Evolutionary conservation across 2,888 invertebrate species (phyloP).

Genomic region (Sympetrum striolatum): DNA sequence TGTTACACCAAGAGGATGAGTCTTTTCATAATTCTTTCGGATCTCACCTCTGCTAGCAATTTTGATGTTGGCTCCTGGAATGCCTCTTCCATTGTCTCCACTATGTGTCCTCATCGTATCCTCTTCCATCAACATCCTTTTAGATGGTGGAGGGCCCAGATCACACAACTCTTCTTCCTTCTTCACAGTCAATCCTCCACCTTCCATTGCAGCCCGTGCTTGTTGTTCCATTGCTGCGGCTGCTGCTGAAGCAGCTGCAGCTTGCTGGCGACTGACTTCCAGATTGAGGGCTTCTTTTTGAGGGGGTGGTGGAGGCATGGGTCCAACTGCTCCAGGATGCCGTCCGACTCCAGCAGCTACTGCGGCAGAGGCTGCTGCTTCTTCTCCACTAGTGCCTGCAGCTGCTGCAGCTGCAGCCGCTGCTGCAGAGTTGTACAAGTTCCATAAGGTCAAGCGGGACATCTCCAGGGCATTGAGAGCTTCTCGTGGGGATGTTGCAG

Average conservation of each 20-base stretch:
- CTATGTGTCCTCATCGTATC: slow-evolving; percentile 55
- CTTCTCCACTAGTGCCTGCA: slow-evolving; percentile 49
- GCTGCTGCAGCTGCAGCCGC: slow-evolving; percentile 52
- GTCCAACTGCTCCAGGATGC: slow-evolving; percentile 47
- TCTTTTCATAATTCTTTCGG: too few species aligned
- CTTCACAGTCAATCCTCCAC: slow-evolving; percentile 5
- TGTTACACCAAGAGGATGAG: too few species aligned
- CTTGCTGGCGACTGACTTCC: slow-evolving; percentile 57
- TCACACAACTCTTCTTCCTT: slow-evolving; percentile 48
- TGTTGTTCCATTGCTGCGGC: slow-evolving; percentile 54
- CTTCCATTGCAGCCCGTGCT: not conserved
- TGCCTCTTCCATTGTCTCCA: slow-evolving; percentile 53
- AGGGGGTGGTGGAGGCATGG: slow-evolving; percentile 60
- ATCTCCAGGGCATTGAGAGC: slow-evolving; percentile 75
- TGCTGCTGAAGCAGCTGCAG: slow-evolving; percentile 43
- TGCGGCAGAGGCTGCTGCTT: slow-evolving; percentile 44
- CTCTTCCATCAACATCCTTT: slow-evolving; percentile 53
- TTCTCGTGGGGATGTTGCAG: slow-evolving; percentile 53
- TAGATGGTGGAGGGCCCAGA: slow-evolving; percentile 58
- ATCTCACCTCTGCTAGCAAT: slow-evolving; percentile 83
- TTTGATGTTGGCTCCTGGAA: slow-evolving; percentile 78
- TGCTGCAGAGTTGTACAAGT: slow-evolving; percentile 76
- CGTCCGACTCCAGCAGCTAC: slow-evolving; percentile 8
- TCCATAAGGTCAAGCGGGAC: slow-evolving; percentile 82
- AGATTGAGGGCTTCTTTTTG: slow-evolving; percentile 87